Conservation (phyloP, 2,113 vertebrate genomes). For the Gymnocephalus cernua region DNA sequence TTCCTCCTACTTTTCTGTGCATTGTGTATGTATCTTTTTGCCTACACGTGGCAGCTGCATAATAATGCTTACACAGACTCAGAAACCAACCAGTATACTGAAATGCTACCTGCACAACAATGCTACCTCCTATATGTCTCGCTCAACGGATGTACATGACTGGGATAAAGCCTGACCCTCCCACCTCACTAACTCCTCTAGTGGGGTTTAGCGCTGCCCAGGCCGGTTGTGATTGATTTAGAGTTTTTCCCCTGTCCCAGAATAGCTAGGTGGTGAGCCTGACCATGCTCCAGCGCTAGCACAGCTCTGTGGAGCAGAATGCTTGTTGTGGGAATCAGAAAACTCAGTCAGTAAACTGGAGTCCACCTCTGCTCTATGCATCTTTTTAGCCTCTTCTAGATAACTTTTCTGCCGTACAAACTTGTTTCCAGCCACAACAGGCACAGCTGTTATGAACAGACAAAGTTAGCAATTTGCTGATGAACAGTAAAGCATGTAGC, state of each 20-base stretch:
- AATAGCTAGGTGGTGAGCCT: too few species aligned
- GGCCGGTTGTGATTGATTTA: too few species aligned
- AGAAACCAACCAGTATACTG: background rate
- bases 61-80: background rate
- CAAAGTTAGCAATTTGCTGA: background rate
- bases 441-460: background rate
- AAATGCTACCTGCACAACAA: background rate
- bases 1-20: background rate
- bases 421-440: background rate
- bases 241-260: too few species aligned
- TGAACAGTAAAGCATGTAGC: background rate
- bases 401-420: background rate
- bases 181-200: too few species aligned
- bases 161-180: too few species aligned
- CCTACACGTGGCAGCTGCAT: background rate
- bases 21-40: background rate
- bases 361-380: background rate
- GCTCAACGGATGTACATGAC: too few species aligned
- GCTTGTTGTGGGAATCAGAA: too few species aligned
- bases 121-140: background rate
- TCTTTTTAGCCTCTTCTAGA: background rate
- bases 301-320: too few species aligned
- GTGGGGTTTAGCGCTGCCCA: too few species aligned
- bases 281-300: too few species aligned
- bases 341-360: background rate